Percentiles rank a stretch among this genome's conserved stretches.
Conservation (phyloP, 2,888 invertebrate species). For the Leptarthrus brevirostris region DNA sequence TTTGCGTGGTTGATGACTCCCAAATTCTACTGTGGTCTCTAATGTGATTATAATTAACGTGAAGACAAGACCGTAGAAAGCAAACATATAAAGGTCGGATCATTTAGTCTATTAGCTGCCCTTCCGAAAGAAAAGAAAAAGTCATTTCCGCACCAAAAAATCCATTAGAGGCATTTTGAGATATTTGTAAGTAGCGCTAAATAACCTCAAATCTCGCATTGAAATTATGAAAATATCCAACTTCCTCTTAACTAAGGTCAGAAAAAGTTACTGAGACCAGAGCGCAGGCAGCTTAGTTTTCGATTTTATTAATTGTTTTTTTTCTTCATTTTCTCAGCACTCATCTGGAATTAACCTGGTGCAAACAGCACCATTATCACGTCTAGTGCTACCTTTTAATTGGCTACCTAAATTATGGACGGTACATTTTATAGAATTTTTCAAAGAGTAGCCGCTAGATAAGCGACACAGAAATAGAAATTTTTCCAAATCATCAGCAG, state of each 20-base stretch:
- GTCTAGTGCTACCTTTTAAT: conserved; percentile 42
- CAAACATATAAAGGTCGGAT: not conserved
- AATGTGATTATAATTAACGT: conserved; percentile 40
- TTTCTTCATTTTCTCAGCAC: too few species aligned
- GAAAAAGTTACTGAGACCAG: conserved; percentile 11
- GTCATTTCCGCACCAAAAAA: conserved; percentile 25
- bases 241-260: not conserved
- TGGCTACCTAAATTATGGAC: conserved; percentile 15
- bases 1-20: conserved; percentile 26
- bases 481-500: conserved; percentile 4
- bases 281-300: conserved; percentile 33
- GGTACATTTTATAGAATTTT: not conserved
- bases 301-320: conserved; percentile 33
- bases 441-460: conserved; percentile 5
- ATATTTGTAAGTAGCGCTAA: not conserved
- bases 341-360: not conserved
- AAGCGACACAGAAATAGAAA: not conserved
- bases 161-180: conserved; percentile 14
- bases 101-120: conserved; percentile 13
- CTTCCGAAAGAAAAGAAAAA: conserved; percentile 32
- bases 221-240: conserved; percentile 23
- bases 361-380: conserved; percentile 25
- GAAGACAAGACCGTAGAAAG: not conserved
- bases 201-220: not conserved
- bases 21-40: conserved; percentile 23